A percentile compares a stretch with the other conserved stretches of the same genome.
Evolutionary conservation across 2,113 vertebrate genomes (phyloP).

Genomic region (Oryzias melastigma): DNA sequence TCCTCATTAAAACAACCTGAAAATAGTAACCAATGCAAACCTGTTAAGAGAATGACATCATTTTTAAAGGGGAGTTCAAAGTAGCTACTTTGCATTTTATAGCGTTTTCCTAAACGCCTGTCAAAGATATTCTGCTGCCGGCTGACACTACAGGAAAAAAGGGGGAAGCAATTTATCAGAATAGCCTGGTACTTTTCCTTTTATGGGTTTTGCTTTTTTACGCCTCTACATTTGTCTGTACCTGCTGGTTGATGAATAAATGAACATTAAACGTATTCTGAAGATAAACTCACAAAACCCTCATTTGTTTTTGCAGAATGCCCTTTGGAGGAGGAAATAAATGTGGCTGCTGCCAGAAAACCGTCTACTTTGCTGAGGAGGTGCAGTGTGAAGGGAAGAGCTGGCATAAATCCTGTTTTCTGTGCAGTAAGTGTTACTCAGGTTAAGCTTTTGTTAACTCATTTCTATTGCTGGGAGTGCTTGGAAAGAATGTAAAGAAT

Average conservation of each 20-base stretch:
- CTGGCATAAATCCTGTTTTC: constrained; percentile 94
- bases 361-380: constrained; percentile 93
- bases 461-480: constrained; percentile 13
- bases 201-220: constrained; percentile 43
- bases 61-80: not conserved
- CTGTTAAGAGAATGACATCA: not conserved
- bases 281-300: constrained; percentile 18
- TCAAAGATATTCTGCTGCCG: not conserved
- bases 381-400: constrained; percentile 93
- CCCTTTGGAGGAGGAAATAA: constrained; percentile 90
- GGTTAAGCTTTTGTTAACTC: constrained; percentile 17
- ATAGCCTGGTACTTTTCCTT: constrained; percentile 39
- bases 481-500: constrained; percentile 53
- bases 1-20: not conserved
- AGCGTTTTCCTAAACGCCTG: constrained; percentile 1
- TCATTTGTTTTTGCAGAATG: constrained; percentile 59
- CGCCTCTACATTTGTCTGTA: constrained; percentile 14
- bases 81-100: constrained; percentile 53
- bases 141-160: not conserved
- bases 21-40: not conserved
- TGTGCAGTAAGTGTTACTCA: constrained; percentile 87
- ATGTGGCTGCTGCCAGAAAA: constrained; percentile 87
- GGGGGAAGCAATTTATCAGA: not conserved
- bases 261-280: constrained; percentile 12
- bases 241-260: constrained; percentile 10